phyloP scores from a whole-genome alignment of 2,888 invertebrate genomes.

The Lasioglossum calceatum region DNA sequence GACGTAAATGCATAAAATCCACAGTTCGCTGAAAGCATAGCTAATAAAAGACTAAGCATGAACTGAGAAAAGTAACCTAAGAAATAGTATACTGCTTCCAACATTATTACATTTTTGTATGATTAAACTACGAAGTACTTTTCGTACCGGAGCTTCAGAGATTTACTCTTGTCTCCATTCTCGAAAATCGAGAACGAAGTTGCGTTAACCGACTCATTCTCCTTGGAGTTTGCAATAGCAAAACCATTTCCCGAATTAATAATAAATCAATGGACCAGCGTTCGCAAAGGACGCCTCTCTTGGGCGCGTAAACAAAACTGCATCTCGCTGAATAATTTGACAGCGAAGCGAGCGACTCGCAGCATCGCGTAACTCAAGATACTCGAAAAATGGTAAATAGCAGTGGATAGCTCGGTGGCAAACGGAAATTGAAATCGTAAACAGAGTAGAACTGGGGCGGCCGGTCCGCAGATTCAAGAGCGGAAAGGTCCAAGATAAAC shows the following conservation, averaged over 20 bases:
- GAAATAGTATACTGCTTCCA: neutral
- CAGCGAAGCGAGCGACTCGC: neutral
- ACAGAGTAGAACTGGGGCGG: neutral
- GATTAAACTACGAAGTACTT: neutral
- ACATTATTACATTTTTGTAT: neutral
- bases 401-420: neutral
- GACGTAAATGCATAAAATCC: too few relatives aligned
- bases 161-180: neutral
- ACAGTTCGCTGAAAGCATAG: too few relatives aligned
- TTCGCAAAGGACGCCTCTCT: neutral
- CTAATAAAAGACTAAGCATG: too few relatives aligned
- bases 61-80: too few relatives aligned
- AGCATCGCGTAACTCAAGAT: neutral
- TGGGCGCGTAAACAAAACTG: neutral
- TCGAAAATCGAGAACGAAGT: neutral
- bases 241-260: neutral
- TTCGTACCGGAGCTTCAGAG: too few relatives aligned
- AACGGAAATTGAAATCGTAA: conserved; percentile 7
- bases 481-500: conserved; percentile 12
- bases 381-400: conserved; percentile 12
- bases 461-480: neutral
- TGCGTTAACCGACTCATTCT: neutral
- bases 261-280: neutral
- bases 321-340: neutral
- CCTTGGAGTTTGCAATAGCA: neutral